Percentiles rank a stretch among this genome's conserved stretches.
Evolutionary conservation across 2,888 invertebrate species (phyloP).

Genomic region (Agapetus fuscipes): DNA sequence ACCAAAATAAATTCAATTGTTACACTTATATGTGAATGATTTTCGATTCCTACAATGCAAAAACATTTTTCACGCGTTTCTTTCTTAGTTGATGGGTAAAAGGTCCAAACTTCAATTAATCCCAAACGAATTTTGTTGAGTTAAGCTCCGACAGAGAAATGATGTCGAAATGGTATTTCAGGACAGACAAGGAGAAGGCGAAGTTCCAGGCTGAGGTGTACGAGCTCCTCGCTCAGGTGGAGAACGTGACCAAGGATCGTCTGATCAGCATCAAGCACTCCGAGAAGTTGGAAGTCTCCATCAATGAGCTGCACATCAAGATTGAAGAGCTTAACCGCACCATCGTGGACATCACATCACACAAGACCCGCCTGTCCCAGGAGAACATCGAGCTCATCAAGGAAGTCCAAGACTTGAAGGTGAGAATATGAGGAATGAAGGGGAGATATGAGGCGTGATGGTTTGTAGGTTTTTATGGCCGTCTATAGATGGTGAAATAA

Average conservation of each 20-base stretch:
- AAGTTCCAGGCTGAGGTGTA: constrained; percentile 98
- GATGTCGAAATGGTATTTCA: constrained; percentile 32
- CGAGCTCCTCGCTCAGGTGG: constrained; percentile 92
- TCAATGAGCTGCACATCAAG: constrained; percentile 89
- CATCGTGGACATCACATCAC: constrained; percentile 94
- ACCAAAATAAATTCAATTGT: too few relatives aligned
- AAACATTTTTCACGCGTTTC: too few relatives aligned
- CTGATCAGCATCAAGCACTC: constrained; percentile 68
- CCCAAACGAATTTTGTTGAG: too few relatives aligned
- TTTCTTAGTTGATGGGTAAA: too few relatives aligned
- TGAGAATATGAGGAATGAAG: too few relatives aligned
- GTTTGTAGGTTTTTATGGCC: too few relatives aligned
- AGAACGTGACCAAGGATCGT: constrained; percentile 89
- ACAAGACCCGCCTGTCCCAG: constrained; percentile 90
- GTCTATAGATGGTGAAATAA: too few relatives aligned
- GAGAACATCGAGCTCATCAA: constrained; percentile 90
- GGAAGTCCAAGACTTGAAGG: constrained; percentile 95
- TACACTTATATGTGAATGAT: too few relatives aligned
- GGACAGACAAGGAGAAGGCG: constrained; percentile 96
- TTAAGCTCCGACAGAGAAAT: too few relatives aligned
- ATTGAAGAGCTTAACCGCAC: constrained; percentile 96
- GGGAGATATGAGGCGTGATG: too few relatives aligned
- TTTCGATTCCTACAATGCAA: too few relatives aligned
- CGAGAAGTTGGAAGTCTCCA: constrained; percentile 84
- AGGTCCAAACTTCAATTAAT: too few relatives aligned